Evolutionary conservation across 2,797 vertebrate genomes (phyloP).

Genomic region (Philypnodon macrostomus): DNA sequence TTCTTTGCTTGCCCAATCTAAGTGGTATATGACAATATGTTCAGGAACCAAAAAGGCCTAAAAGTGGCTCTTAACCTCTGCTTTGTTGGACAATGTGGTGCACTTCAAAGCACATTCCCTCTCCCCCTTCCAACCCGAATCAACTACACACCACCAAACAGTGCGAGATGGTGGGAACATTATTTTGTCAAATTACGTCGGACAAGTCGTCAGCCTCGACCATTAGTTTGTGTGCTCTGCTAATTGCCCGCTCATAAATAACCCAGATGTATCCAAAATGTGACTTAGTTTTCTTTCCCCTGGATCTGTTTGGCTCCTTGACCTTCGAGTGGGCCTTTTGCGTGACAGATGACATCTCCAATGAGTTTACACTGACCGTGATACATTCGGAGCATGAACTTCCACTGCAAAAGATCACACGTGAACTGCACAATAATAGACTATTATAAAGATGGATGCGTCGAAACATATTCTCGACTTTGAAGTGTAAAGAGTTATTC

Average conservation of each 20-base stretch:
- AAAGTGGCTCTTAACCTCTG: too few species aligned
- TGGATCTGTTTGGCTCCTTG: conserved; percentile 12
- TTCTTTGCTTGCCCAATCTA: too few species aligned
- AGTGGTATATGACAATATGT: too few species aligned
- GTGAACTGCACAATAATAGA: background rate
- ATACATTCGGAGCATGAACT: conserved; percentile 9
- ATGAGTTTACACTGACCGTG: conserved; percentile 14
- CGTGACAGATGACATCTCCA: conserved; percentile 26
- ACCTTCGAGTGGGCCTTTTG: conserved; percentile 31
- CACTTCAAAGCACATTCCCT: conserved; percentile 21
- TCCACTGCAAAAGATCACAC: conserved; percentile 7
- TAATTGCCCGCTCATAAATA: conserved; percentile 67
- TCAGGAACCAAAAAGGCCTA: too few species aligned
- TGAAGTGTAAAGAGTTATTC: conserved; percentile 30
- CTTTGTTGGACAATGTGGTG: conserved; percentile 4
- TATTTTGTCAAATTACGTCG: conserved; percentile 45
- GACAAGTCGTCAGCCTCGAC: conserved; percentile 48
- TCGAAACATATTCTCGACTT: conserved; percentile 11
- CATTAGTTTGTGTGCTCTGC: conserved; percentile 62
- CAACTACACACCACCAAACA: conserved; percentile 63
- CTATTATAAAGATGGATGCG: conserved; percentile 14
- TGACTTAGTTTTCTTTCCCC: background rate
- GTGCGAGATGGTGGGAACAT: conserved; percentile 48
- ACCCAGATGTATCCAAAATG: conserved; percentile 45
- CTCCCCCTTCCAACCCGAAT: conserved; percentile 52